Percentiles rank a stretch among this genome's conserved stretches.
phyloP scores from a whole-genome alignment of 1,140 invertebrate genomes.

The Mercenaria mercenaria region DNA sequence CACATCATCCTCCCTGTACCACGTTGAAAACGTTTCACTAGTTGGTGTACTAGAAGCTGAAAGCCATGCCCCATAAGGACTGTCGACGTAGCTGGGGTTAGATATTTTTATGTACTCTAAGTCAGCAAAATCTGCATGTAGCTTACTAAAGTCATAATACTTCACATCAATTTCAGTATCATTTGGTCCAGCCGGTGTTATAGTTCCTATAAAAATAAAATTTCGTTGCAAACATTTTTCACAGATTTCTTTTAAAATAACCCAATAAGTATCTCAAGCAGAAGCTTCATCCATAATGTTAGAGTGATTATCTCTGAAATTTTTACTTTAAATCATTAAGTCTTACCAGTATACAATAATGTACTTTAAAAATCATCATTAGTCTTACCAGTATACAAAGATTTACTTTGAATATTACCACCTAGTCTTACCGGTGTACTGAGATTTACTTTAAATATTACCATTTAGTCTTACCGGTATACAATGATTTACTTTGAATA shows the following conservation, averaged over 20 bases:
- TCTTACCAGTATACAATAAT: no score
- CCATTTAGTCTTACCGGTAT: no score
- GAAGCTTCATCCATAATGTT: neutral
- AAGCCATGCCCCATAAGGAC: conserved; percentile 73
- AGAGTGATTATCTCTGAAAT: neutral
- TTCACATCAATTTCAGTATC: conserved; percentile 36
- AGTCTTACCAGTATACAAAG: no score
- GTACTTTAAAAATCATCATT: no score
- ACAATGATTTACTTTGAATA: no score
- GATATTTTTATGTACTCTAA: neutral
- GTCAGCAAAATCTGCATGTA: conserved; percentile 65
- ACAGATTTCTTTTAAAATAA: neutral
- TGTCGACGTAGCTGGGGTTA: conserved; percentile 65
- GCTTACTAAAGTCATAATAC: conserved; percentile 55
- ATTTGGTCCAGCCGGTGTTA: conserved; percentile 3
- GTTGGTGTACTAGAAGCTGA: conserved; percentile 48
- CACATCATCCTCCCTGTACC: conserved; percentile 37
- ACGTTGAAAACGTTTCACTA: conserved; percentile 64
- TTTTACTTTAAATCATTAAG: neutral
- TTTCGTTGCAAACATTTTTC: no score
- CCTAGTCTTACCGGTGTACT: no score
- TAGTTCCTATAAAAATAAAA: neutral
- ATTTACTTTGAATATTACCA: no score
- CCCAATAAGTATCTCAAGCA: neutral
- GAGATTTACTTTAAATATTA: no score